A percentile compares a stretch with the other conserved stretches of the same genome.
Conservation (phyloP, 2,888 invertebrate species). For the Rotaria magnacalcarata region DNA sequence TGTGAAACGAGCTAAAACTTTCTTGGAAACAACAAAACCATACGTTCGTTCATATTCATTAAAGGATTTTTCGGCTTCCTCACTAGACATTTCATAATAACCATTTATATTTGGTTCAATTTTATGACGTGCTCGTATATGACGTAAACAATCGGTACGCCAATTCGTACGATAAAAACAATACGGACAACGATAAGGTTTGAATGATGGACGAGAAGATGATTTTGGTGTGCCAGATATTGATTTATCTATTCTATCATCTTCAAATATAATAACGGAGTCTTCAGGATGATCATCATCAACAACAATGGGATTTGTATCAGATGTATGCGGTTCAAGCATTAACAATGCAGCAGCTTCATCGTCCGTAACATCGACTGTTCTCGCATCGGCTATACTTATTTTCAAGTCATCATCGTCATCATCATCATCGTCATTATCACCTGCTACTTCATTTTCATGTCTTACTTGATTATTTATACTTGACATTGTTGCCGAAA, state of each 20-base stretch:
- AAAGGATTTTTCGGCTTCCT: not conserved
- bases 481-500: slow-evolving; percentile 7
- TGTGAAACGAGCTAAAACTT: slow-evolving; percentile 24
- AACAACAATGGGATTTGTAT: not conserved
- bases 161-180: slow-evolving; percentile 34
- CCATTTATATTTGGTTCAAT: slow-evolving; percentile 6
- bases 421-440: not conserved
- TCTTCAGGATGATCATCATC: slow-evolving; percentile 29
- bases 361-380: not conserved
- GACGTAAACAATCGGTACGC: slow-evolving; percentile 29
- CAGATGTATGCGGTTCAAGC: not conserved
- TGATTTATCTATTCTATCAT: not conserved
- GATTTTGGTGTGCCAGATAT: not conserved
- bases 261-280: not conserved
- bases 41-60: slow-evolving; percentile 31
- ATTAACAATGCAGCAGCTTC: not conserved
- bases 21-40: slow-evolving; percentile 29
- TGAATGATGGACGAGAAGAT: not conserved
- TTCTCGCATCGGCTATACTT: not conserved
- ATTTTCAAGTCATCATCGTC: slow-evolving; percentile 34
- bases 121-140: slow-evolving; percentile 30
- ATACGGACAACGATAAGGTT: slow-evolving; percentile 17
- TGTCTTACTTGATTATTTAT: not conserved
- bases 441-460: not conserved
- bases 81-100: slow-evolving; percentile 12